Conservation (phyloP, 2,113 vertebrate species). For the Oxyruncus cristatus region DNA sequence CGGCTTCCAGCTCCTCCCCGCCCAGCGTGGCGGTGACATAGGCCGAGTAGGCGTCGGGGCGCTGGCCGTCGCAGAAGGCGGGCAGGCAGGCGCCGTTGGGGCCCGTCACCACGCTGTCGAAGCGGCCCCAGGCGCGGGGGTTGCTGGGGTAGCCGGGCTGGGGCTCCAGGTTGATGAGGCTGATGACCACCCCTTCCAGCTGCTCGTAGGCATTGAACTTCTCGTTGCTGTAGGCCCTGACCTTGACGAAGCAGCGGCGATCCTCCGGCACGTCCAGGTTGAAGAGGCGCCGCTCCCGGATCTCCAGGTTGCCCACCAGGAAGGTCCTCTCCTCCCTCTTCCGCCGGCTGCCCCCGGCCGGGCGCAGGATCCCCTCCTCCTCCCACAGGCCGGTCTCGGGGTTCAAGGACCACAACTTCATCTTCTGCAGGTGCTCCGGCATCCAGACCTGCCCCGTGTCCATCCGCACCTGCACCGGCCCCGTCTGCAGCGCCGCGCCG, state of each 20-base stretch:
- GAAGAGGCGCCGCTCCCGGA: slow-evolving; percentile 91
- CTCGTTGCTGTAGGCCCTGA: slow-evolving; percentile 92
- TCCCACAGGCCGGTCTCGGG: slow-evolving; percentile 92
- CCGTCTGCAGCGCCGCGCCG: slow-evolving; percentile 75
- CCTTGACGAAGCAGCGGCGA: slow-evolving; percentile 96
- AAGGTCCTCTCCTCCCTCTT: slow-evolving; percentile 93
- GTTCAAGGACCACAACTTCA: slow-evolving; percentile 94
- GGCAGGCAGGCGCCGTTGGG: slow-evolving; percentile 93
- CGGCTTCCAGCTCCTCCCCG: slow-evolving; percentile 92
- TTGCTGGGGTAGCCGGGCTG: slow-evolving; percentile 87
- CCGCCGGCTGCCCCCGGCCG: slow-evolving; percentile 35
- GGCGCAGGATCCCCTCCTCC: slow-evolving; percentile 82
- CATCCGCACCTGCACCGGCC: slow-evolving; percentile 83
- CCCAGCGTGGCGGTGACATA: slow-evolving; percentile 89
- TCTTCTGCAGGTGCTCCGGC: slow-evolving; percentile 86
- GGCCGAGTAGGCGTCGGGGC: slow-evolving; percentile 88
- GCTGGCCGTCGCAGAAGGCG: slow-evolving; percentile 87
- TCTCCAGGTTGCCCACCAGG: slow-evolving; percentile 91
- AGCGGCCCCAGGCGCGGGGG: slow-evolving; percentile 94
- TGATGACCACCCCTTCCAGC: slow-evolving; percentile 90
- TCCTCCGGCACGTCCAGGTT: slow-evolving; percentile 96
- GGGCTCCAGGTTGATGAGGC: slow-evolving; percentile 90
- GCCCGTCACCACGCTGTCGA: slow-evolving; percentile 94
- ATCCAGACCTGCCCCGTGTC: slow-evolving; percentile 86
- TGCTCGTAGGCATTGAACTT: slow-evolving; percentile 89